Evolutionary conservation across 2,797 vertebrate genomes (phyloP).

Genomic region (Hylomyscus alleni): DNA sequence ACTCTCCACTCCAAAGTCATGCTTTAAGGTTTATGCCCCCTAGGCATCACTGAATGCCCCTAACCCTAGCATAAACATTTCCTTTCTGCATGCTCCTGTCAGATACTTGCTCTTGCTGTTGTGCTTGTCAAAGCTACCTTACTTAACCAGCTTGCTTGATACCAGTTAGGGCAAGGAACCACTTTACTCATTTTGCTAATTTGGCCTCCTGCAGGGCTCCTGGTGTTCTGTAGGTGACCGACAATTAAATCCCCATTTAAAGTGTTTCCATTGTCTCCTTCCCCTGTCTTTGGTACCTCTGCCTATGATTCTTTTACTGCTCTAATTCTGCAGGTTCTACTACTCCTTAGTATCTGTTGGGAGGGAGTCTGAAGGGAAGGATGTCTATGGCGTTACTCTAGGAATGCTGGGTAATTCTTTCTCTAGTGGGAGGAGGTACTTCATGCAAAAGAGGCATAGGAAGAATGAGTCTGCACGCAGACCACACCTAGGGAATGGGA

Average conservation of each 20-base stretch:
- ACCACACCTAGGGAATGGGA: not conserved
- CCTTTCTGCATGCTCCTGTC: not conserved
- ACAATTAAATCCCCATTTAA: slow-evolving; percentile 35
- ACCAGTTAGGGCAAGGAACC: slow-evolving; percentile 25
- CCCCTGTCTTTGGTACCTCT: not conserved
- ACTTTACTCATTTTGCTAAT: slow-evolving; percentile 14
- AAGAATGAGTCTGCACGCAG: not conserved
- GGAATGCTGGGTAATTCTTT: not conserved
- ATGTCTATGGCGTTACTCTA: not conserved
- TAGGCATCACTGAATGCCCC: not conserved
- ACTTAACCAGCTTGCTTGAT: slow-evolving; percentile 17
- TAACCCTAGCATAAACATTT: not conserved
- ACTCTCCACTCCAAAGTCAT: not conserved
- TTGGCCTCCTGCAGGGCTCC: not conserved
- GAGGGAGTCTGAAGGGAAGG: slow-evolving; percentile 13
- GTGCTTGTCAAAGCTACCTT: not conserved
- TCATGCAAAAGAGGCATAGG: not conserved
- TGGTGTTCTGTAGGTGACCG: slow-evolving; percentile 48
- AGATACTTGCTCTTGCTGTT: not conserved
- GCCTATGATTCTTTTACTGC: not conserved
- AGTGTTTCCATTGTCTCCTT: slow-evolving; percentile 1
- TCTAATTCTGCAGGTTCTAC: not conserved
- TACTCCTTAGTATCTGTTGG: not conserved
- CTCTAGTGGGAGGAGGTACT: not conserved
- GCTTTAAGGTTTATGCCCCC: not conserved